Percentiles rank a stretch among this genome's conserved stretches.
These are phyloP conservation scores for Brachyalestes nurse DNA, from an alignment of 2,797 vertebrate genomes.

Conservation along the genomic window DNA sequence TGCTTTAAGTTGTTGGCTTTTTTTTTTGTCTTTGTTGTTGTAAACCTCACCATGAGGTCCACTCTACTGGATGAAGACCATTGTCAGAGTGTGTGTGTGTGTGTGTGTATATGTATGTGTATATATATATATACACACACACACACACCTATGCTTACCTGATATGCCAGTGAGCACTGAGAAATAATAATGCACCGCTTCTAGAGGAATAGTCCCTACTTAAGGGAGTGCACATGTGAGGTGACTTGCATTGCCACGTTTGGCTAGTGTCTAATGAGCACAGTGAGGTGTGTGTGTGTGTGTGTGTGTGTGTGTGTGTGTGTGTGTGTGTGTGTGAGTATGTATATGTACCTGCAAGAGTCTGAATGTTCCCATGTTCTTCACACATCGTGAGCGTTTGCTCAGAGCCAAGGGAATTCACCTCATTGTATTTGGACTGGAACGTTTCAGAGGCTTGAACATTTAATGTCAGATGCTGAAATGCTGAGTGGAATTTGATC, in stretches of 20 bases:
- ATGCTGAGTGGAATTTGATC: slow-evolving; percentile 11
- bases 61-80: slow-evolving; percentile 89
- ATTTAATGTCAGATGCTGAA: slow-evolving; percentile 5
- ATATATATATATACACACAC: slow-evolving; percentile 65
- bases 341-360: slow-evolving; percentile 22
- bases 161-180: slow-evolving; percentile 89
- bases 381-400: slow-evolving; percentile 61
- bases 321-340: background rate
- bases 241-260: slow-evolving; percentile 57
- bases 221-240: slow-evolving; percentile 63
- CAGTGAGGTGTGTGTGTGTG: slow-evolving; percentile 38
- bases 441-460: slow-evolving; percentile 39
- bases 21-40: slow-evolving; percentile 72
- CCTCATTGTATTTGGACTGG: slow-evolving; percentile 52
- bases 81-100: slow-evolving; percentile 81
- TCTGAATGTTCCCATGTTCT: slow-evolving; percentile 53
- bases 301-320: background rate
- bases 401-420: slow-evolving; percentile 64
- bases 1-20: slow-evolving; percentile 58
- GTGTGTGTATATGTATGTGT: slow-evolving; percentile 68
- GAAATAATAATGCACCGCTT: slow-evolving; percentile 88
- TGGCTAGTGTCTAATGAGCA: slow-evolving; percentile 55
- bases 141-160: slow-evolving; percentile 87
- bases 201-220: slow-evolving; percentile 76
- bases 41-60: slow-evolving; percentile 82